These are phyloP conservation scores for Galaxea fascicularis DNA, from an alignment of 92 coral and sea anemone species.

Conservation along the genomic window DNA sequence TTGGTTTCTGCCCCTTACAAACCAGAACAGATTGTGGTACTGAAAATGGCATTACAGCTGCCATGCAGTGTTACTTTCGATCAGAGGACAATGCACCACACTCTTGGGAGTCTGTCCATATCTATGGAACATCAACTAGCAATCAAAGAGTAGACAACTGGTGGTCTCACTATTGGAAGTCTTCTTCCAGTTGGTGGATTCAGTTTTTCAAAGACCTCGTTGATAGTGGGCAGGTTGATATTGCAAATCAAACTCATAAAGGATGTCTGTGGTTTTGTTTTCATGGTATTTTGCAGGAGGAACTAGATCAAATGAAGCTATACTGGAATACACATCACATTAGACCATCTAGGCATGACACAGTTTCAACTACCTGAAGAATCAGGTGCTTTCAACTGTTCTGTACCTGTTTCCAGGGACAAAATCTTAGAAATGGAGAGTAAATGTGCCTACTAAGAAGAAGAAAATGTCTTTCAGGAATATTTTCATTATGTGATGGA, in stretches of 20 bases:
- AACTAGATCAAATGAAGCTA: slow-evolving; percentile 52
- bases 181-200: slow-evolving; percentile 35
- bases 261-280: slow-evolving; percentile 65
- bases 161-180: slow-evolving; percentile 40
- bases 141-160: slow-evolving; percentile 51
- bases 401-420: slow-evolving; percentile 54
- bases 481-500: slow-evolving; percentile 68
- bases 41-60: slow-evolving; percentile 56
- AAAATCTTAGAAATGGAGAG: slow-evolving; percentile 56
- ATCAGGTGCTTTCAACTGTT: slow-evolving; percentile 69
- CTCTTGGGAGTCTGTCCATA: slow-evolving; percentile 53
- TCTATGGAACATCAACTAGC: slow-evolving; percentile 52
- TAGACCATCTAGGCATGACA: slow-evolving; percentile 48
- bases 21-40: slow-evolving; percentile 52
- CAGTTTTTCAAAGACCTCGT: slow-evolving; percentile 50
- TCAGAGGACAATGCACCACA: slow-evolving; percentile 39
- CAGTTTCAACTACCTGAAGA: slow-evolving; percentile 56
- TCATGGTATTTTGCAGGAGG: slow-evolving; percentile 52
- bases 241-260: slow-evolving; percentile 43
- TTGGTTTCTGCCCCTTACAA: slow-evolving; percentile 59
- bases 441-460: slow-evolving; percentile 49
- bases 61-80: slow-evolving; percentile 35
- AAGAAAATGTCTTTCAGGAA: slow-evolving; percentile 61
- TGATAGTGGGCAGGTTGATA: slow-evolving; percentile 54
- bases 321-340: slow-evolving; percentile 68